Evolutionary conservation across 2,888 invertebrate species (phyloP).

Genomic region (Eurytoma californica): DNA sequence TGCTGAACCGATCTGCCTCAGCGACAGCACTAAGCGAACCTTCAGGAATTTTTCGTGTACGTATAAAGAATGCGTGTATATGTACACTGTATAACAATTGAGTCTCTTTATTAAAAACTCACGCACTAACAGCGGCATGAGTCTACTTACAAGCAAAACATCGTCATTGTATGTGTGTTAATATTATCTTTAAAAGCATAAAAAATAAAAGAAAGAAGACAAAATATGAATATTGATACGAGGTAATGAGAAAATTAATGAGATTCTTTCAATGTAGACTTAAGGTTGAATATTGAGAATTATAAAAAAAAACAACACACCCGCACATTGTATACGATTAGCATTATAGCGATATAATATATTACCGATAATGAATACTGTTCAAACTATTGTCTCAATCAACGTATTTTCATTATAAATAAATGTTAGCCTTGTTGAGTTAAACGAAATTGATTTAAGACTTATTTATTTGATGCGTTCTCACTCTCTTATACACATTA

Average conservation of each 20-base stretch:
- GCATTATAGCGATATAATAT: conserved; percentile 74
- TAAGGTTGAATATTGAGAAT: conserved; percentile 51
- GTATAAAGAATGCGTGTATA: conserved; percentile 41
- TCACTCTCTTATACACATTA: conserved; percentile 58
- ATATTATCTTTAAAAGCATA: conserved; percentile 57
- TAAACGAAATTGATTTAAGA: conserved; percentile 64
- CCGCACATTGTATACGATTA: conserved; percentile 75
- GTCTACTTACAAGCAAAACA: conserved; percentile 60
- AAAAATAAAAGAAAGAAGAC: conserved; percentile 56
- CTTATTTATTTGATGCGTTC: conserved; percentile 63
- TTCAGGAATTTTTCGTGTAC: conserved; percentile 48
- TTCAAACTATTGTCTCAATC: conserved; percentile 75
- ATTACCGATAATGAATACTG: conserved; percentile 75
- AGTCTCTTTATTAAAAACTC: conserved; percentile 26
- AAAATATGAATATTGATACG: conserved; percentile 53
- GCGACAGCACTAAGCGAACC: conserved; percentile 47
- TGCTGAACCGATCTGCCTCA: conserved; percentile 27
- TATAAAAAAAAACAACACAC: conserved; percentile 66
- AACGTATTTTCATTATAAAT: conserved; percentile 76
- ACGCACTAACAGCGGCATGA: conserved; percentile 42
- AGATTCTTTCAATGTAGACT: conserved; percentile 58
- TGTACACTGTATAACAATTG: conserved; percentile 45
- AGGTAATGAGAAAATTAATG: conserved; percentile 62
- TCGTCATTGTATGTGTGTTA: conserved; percentile 72
- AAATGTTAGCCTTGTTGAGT: conserved; percentile 76